Conservation (phyloP, 1,140 invertebrate genomes). For the Formica selysi region DNA sequence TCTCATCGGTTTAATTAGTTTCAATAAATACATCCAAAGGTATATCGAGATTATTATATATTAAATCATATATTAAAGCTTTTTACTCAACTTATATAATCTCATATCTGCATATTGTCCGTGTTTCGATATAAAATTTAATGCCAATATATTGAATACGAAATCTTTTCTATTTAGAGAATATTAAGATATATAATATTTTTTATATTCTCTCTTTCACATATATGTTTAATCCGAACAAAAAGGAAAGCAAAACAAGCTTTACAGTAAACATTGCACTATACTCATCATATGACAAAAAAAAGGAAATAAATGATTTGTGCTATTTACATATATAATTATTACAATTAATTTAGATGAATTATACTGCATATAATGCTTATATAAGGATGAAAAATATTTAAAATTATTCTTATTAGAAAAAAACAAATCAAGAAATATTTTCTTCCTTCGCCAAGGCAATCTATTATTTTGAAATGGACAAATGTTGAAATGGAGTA, state of each 20-base stretch:
- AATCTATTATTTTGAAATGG: slow-evolving; percentile 81
- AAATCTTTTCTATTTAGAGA: not conserved
- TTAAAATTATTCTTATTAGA: slow-evolving; percentile 16
- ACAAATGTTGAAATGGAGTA: slow-evolving; percentile 80
- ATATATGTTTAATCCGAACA: not conserved
- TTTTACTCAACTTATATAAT: slow-evolving; percentile 47
- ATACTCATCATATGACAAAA: not conserved
- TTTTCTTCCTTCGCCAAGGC: slow-evolving; percentile 66
- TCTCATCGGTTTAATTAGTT: slow-evolving; percentile 32
- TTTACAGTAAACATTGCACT: not conserved
- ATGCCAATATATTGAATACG: not conserved
- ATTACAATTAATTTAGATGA: not conserved
- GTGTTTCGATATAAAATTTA: slow-evolving; percentile 14
- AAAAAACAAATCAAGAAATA: slow-evolving; percentile 20
- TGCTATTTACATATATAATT: not conserved
- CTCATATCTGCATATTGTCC: slow-evolving; percentile 11
- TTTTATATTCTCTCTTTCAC: not conserved
- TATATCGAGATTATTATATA: slow-evolving; percentile 11
- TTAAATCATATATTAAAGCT: slow-evolving; percentile 26
- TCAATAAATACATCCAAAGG: slow-evolving; percentile 20
- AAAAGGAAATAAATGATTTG: not conserved
- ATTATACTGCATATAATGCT: not conserved
- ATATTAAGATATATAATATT: not conserved
- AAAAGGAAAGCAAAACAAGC: not conserved
- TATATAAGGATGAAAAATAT: not conserved